Base-by-base conservation (phyloP, 1,140 invertebrate genomes). In the Amphibalanus amphitrite region DNA sequence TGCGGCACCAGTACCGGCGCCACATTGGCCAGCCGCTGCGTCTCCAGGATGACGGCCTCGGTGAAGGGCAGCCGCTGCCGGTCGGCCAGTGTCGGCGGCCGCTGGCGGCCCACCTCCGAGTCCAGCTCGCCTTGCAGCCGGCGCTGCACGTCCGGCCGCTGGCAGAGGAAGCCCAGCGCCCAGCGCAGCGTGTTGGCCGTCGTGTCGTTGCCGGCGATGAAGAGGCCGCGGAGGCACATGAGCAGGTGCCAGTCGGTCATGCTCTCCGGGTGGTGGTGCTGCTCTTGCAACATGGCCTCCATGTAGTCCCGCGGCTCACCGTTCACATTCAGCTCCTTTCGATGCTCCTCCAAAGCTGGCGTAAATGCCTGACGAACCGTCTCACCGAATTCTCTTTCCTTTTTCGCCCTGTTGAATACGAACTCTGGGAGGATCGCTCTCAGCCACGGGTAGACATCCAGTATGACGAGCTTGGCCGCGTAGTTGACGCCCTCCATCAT, bases 41-140 rank as follows among this genome's bases (percentile, higher is more conserved):
- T 83, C 82, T 94, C 92, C 59, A 84, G 82, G 30, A 93, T 80
- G 17, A 85, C 82, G 8, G 90, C 89, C 72, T 87, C 83, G 25
- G 86, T 78, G 73, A 82, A 85, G 3, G 82, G 79, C 68, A 89
- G 76, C 0, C 74, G 70, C 85, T 59, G 28, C 64, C 72, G 69
- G 74, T 72, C 64, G 26, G 69, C 26, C 29, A 72, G n/a, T 13
- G 71, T 30, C n/a, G 70, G 69, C n/a, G 69, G 40, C 26, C 67
- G 67, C 29, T 70, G 47, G 15, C 69, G 29, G 4, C 69, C 68
- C 13, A 75, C 69, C 26, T 69, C 71, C 0, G 28, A 70, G 67
- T 75, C 74, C 28, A 75, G 69, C 70, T 75, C 69, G 23, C 71
- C 28, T 38, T 75, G 74, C 20, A 75, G 33, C 3, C 69, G 30